A percentile compares a stretch with the other conserved stretches of the same genome.
These are phyloP conservation scores for Yoshiicerus persimilis DNA, from an alignment of 1,140 invertebrate species.

Conservation along the genomic window DNA sequence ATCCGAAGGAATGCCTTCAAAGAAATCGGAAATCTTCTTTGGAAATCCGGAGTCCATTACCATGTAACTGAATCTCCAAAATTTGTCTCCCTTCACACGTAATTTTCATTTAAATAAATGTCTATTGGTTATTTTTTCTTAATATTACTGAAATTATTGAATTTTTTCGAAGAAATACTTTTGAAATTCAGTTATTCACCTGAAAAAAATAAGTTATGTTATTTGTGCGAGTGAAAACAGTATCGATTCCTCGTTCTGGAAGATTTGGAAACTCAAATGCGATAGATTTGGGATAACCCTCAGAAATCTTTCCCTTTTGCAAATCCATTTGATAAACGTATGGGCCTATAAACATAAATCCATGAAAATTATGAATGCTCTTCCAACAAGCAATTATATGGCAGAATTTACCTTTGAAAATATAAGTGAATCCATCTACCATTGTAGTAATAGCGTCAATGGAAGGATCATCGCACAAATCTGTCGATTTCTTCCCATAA, in stretches of 20 bases:
- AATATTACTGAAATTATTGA: too few relatives aligned
- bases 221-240: constrained; percentile 58
- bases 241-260: constrained; percentile 77
- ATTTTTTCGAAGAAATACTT: too few relatives aligned
- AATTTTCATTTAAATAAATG: too few relatives aligned
- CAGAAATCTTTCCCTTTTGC: constrained; percentile 63
- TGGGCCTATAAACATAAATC: background rate
- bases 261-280: constrained; percentile 61
- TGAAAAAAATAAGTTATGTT: constrained; percentile 59
- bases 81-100: constrained; percentile 83
- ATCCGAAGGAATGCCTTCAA: constrained; percentile 83
- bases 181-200: constrained; percentile 44
- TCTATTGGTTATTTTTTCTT: too few relatives aligned
- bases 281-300: constrained; percentile 72
- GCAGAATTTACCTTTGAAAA: constrained; percentile 73
- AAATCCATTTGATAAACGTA: background rate
- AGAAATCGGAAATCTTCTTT: constrained; percentile 85
- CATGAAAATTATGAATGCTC: too few relatives aligned
- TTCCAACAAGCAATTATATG: too few relatives aligned
- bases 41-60: constrained; percentile 85
- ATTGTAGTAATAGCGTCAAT: constrained; percentile 85
- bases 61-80: constrained; percentile 87
- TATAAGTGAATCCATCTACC: constrained; percentile 76
- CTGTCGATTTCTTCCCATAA: constrained; percentile 71
- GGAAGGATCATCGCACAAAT: constrained; percentile 74